Base-by-base conservation (phyloP, 2,797 vertebrate species). In the Agapornis canus region DNA sequence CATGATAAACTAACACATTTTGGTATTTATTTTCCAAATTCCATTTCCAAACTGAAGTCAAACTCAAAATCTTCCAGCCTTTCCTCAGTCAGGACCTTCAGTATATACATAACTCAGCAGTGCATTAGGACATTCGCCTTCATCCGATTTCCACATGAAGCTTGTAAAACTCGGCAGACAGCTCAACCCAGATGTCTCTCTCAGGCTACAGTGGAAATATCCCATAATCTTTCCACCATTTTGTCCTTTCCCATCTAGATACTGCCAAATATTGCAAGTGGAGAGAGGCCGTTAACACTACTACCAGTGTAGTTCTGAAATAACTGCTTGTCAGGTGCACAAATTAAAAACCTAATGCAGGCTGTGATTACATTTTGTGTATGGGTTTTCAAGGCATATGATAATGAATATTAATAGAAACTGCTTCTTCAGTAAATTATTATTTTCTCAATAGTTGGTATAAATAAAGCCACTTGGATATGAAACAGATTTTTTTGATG, bases 331-430 rank as follows among this genome's bases (percentile, higher is more conserved):
- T 87, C 89, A 83, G 65, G 69, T 87, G 42, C 82, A 80, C 61
- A 76, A 82, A 92, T 77, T 89, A 71, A 52, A 73, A 78, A 92
- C 60, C 32, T 77, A 94, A 92, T 91, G 47, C 15, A 72, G 49
- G 20, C 63, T 78, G 63, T 86, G 89, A 83, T 90, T 93, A 75
- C 48, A 87, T 68, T 92, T 85, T 60, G 10, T 72, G 20, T 48
- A 87, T 40, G 59, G 31, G 59, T 81, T 95, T 93, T 92, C 76
- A 61, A 88, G 84, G 61, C 87, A 69, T 88, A 93, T 78, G 73
- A 95, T 86, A 94, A 94, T 88, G 57, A 92, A 91, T 95, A 93
- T 92, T 94, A 94, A 89, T 86, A 89, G 49, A 91, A 93, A 88
- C 26, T 69, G 75, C 80, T 94, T 95, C 47, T 86, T 61, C 0